Base-by-base conservation (phyloP, 35 echinoderm and acorn worm species). In the Apostichopus japonicus region DNA sequence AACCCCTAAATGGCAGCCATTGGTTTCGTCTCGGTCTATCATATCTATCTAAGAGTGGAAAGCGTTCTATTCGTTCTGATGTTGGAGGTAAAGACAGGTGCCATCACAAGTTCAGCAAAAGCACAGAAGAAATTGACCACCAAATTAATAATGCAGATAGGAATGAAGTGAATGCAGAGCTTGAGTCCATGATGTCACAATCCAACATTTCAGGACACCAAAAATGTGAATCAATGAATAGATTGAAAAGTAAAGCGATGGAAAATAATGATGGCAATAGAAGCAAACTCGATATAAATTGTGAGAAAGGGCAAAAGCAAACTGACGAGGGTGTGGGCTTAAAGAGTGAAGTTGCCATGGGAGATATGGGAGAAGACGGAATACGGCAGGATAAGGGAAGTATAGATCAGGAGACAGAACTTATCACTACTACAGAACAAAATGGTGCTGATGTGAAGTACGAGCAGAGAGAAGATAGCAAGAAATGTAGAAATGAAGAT, bases 1-100 rank as follows among this genome's bases (percentile, higher is more conserved):
- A 89, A 73, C 86, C 86, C 1, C 56, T 89, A 52, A 89, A 89
- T 73, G 86, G 86, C n/a, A 65, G 0, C 19, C 86, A 89, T 16
- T 89, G 86, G 86, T 65, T 89, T 51, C 86, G 27, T 21, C 62
- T 89, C 8, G 86, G 86, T 33, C 8, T 65, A 21, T 22, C 56
- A 57, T 89, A 89, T 72, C 56, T 72, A 15, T 67, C 22, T n/a
- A 72, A 72, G 14, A 56, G 4, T 23, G 15, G 6, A 7, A 56
- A 24, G 6, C 6, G 71, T 73, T 73, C 71, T 3, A 13, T 5
- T 73, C 21, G 0, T 23, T 7, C 17, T 75, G 8, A 7, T 15
- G 17, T 7, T 19, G 71, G 21, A 19, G 22, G 71, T 21, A 0
- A 19, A 7, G 22, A 75, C 16, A 24, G 71, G 8, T 6, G 3